These are phyloP conservation scores for Malurus splendens DNA, from an alignment of 2,797 vertebrate species.

Conservation along the genomic window DNA sequence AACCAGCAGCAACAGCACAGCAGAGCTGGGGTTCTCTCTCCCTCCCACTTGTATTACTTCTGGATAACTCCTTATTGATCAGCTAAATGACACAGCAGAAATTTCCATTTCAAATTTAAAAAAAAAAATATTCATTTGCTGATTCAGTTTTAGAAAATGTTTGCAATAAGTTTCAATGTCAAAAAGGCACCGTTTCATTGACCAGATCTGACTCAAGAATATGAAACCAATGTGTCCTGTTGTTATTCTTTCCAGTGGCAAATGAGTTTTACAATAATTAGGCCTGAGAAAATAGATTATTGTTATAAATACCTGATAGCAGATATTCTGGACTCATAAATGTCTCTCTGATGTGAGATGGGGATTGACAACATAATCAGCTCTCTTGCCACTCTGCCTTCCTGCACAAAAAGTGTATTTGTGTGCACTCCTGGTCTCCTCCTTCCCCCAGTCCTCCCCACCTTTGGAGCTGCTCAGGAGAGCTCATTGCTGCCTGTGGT, in stretches of 20 bases:
- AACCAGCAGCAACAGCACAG: background rate
- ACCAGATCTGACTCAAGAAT: background rate
- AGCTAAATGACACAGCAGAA: slow-evolving; percentile 24
- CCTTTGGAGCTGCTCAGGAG: slow-evolving; percentile 34
- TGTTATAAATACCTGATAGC: background rate
- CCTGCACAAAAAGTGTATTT: background rate
- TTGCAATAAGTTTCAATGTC: background rate
- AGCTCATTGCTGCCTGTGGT: slow-evolving; percentile 26
- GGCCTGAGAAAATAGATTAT: background rate
- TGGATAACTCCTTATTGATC: background rate
- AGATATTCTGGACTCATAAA: background rate
- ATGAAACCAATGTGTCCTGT: background rate
- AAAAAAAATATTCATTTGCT: background rate
- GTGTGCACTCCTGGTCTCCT: background rate
- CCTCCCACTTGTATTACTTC: background rate
- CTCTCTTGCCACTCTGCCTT: background rate
- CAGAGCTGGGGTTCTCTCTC: background rate
- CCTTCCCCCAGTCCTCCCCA: slow-evolving; percentile 1
- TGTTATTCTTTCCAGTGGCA: background rate
- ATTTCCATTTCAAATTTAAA: slow-evolving; percentile 36
- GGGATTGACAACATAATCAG: background rate
- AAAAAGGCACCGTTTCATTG: background rate
- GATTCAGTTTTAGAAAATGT: background rate
- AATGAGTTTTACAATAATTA: background rate
- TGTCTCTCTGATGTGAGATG: background rate